Evolutionary conservation across 2,797 vertebrate genomes (phyloP).

Genomic region (Oreortyx pictus): DNA sequence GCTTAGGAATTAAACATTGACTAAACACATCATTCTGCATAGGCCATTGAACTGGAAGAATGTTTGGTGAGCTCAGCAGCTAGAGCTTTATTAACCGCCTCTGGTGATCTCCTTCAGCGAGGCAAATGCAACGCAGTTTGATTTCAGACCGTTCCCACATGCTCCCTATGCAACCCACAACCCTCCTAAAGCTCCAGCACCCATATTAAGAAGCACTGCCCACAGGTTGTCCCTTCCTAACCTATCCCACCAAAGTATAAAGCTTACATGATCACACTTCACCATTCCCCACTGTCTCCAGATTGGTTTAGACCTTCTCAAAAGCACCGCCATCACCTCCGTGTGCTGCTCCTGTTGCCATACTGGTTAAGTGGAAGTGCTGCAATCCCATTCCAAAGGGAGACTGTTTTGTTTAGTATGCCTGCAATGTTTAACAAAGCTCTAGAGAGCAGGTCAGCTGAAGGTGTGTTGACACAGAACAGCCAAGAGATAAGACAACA

Average conservation of each 20-base stretch:
- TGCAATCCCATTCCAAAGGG: not conserved
- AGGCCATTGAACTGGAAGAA: conserved; percentile 69
- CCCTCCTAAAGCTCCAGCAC: not conserved
- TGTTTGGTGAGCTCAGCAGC: conserved; percentile 47
- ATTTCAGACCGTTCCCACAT: not conserved
- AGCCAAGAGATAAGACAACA: not conserved
- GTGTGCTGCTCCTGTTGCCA: not conserved
- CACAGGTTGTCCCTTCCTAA: not conserved
- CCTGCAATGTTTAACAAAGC: conserved; percentile 17
- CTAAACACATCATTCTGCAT: conserved; percentile 64
- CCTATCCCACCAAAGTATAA: not conserved
- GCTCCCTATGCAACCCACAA: not conserved
- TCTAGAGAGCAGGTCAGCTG: conserved; percentile 23
- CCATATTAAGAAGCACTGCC: not conserved
- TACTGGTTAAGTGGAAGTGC: not conserved
- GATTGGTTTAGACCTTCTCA: not conserved
- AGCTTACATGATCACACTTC: not conserved
- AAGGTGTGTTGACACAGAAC: conserved; percentile 24
- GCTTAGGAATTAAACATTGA: conserved; percentile 74
- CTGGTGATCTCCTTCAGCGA: conserved; percentile 24
- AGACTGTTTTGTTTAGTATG: not conserved
- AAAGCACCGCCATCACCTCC: not conserved
- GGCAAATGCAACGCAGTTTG: not conserved
- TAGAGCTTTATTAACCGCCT: conserved; percentile 59
- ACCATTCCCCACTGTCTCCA: not conserved